phyloP scores from a whole-genome alignment of 2,888 invertebrate species.

The Lepas anatifera region DNA sequence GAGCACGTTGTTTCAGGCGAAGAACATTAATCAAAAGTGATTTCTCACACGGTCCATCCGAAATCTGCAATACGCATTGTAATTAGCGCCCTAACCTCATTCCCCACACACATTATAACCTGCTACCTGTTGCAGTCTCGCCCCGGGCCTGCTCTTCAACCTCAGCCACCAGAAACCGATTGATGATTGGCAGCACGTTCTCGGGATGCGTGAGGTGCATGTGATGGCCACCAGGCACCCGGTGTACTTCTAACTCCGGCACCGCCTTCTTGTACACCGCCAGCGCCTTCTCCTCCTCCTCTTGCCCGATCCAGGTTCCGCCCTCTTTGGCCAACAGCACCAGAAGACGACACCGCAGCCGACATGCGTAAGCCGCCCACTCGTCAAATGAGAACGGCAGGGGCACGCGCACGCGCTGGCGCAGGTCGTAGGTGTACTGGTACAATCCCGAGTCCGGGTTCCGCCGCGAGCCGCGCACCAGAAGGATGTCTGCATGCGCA shows the following conservation, averaged over 20 bases:
- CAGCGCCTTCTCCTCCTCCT: background rate
- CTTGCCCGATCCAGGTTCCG: background rate
- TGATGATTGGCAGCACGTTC: constrained; percentile 17
- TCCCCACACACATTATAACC: too few relatives aligned
- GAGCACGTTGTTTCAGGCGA: too few relatives aligned
- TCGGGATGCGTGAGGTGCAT: constrained; percentile 22
- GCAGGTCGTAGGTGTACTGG: constrained; percentile 6
- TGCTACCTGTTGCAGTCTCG: too few relatives aligned
- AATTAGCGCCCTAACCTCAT: too few relatives aligned
- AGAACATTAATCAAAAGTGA: too few relatives aligned
- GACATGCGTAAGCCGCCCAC: background rate
- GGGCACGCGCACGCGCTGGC: background rate
- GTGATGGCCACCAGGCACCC: constrained; percentile 21
- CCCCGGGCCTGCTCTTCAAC: too few relatives aligned
- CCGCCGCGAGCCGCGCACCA: background rate
- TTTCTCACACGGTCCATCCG: too few relatives aligned
- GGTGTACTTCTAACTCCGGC: background rate
- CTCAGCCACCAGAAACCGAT: constrained; percentile 13
- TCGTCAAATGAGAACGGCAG: background rate
- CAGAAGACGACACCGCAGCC: constrained; percentile 7
- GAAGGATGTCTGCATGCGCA: background rate
- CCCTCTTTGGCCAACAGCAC: background rate
- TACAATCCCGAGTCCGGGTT: background rate
- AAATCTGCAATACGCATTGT: too few relatives aligned
- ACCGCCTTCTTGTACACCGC: background rate